A percentile compares a stretch with the other conserved stretches of the same genome.
Evolutionary conservation across 2,797 vertebrate species (phyloP).

Genomic region (Lateolabrax maculatus): DNA sequence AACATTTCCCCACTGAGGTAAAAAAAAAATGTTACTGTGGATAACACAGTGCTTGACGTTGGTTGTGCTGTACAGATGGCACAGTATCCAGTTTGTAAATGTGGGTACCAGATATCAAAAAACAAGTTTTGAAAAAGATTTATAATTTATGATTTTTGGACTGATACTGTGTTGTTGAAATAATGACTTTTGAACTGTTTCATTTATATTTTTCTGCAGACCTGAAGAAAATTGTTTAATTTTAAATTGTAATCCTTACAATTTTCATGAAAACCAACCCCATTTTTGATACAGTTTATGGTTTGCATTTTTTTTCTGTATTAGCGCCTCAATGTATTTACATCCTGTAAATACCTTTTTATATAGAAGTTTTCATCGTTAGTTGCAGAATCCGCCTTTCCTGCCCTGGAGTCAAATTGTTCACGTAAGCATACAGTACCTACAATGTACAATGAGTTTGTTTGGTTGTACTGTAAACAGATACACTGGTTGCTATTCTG

Average conservation of each 20-base stretch:
- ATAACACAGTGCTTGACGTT: conserved; percentile 46
- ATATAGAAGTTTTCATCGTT: background rate
- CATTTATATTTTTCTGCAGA: conserved; percentile 36
- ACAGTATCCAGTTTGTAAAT: conserved; percentile 43
- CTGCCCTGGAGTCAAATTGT: background rate
- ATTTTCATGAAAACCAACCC: conserved; percentile 3
- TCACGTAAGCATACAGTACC: no score
- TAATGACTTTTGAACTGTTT: conserved; percentile 29
- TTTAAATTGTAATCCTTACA: conserved; percentile 28
- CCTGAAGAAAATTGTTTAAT: conserved; percentile 4
- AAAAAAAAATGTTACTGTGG: conserved; percentile 52
- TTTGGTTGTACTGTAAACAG: background rate
- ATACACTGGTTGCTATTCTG: background rate
- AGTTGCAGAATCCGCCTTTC: background rate
- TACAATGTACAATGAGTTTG: background rate
- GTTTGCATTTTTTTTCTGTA: background rate
- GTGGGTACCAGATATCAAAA: conserved; percentile 34
- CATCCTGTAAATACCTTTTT: background rate
- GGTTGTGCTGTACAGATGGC: conserved; percentile 37
- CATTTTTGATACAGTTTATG: background rate
- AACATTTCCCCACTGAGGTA: conserved; percentile 59
- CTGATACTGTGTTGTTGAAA: conserved; percentile 42
- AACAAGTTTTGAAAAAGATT: conserved; percentile 19
- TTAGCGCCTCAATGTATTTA: background rate
- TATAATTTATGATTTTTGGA: conserved; percentile 66